Evolutionary conservation across 2,113 vertebrate genomes (phyloP).

Genomic region (Sula dactylatra): DNA sequence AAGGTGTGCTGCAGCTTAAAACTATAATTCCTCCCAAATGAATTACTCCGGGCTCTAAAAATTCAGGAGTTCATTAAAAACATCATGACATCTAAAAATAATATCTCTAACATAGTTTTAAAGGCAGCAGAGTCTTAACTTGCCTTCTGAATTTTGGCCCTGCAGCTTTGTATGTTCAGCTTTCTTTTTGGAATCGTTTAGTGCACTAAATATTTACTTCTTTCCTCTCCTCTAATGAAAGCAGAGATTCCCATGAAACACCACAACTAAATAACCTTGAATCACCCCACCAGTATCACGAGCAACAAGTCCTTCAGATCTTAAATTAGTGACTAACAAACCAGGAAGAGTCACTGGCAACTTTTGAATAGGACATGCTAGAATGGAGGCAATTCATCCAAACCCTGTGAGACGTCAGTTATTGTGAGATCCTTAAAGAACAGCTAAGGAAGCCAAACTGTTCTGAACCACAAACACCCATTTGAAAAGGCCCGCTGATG

Average conservation of each 20-base stretch:
- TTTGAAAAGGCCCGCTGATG: background rate
- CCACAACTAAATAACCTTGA: background rate
- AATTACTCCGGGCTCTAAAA: conserved; percentile 8
- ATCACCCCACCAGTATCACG: background rate
- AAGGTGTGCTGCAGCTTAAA: conserved; percentile 1
- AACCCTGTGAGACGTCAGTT: background rate
- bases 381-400: background rate
- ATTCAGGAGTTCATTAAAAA: background rate
- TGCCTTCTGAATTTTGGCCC: background rate
- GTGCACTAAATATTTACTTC: background rate
- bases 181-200: background rate
- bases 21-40: background rate
- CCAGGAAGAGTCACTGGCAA: background rate
- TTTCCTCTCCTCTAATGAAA: background rate
- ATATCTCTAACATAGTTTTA: background rate
- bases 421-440: background rate
- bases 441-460: background rate
- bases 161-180: background rate
- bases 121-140: background rate
- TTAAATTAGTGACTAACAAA: background rate
- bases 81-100: background rate
- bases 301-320: background rate
- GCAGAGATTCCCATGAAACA: background rate
- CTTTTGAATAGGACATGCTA: background rate
- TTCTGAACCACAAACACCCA: background rate